These are phyloP conservation scores for Pangasius sanitwongsei DNA, from an alignment of 2,797 vertebrate species.

Conservation along the genomic window DNA sequence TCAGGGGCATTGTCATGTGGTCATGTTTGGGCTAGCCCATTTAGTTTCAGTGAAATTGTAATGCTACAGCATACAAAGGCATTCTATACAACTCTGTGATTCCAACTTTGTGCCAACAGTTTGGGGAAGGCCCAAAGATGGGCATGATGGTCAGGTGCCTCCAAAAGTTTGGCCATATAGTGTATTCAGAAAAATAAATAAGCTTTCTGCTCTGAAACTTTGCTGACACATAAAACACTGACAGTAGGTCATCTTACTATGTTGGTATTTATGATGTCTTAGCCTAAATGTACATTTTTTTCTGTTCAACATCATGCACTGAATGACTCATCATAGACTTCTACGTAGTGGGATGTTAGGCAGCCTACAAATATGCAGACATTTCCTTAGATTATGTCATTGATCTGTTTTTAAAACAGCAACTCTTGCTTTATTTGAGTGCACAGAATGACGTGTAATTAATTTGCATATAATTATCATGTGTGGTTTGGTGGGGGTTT, in stretches of 20 bases:
- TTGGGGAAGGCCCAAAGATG: not conserved
- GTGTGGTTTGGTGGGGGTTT: not conserved
- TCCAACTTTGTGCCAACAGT: not conserved
- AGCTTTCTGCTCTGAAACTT: not conserved
- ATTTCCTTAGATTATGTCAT: not conserved
- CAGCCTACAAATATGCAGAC: not conserved
- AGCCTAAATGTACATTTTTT: not conserved
- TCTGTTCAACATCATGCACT: not conserved
- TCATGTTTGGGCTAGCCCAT: not conserved
- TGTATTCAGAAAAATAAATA: not conserved
- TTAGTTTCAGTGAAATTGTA: not conserved
- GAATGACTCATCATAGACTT: constrained; percentile 1
- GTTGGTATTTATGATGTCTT: not conserved
- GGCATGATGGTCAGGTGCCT: not conserved
- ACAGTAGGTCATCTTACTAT: not conserved
- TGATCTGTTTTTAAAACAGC: not conserved
- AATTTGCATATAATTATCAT: not conserved
- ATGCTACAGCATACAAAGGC: not conserved
- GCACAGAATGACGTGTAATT: not conserved
- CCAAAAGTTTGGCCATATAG: not conserved
- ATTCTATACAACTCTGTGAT: not conserved
- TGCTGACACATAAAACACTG: not conserved
- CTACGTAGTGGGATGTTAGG: not conserved
- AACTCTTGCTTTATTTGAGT: not conserved
- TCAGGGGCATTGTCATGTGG: not conserved